Percentiles rank a stretch among this genome's conserved stretches.
Evolutionary conservation across 2,797 vertebrate genomes (phyloP).

Genomic region (Diplodus sargus): DNA sequence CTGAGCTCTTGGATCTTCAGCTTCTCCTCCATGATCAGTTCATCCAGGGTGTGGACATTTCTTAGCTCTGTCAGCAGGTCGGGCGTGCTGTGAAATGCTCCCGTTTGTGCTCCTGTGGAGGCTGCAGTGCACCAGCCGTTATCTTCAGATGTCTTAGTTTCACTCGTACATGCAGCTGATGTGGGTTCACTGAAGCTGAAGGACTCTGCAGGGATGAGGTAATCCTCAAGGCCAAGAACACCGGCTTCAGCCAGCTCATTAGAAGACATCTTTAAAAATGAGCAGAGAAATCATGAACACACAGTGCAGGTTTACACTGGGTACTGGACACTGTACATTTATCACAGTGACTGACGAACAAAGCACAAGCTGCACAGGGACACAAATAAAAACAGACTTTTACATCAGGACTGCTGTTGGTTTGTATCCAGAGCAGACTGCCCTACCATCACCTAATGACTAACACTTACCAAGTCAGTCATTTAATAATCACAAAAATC

Average conservation of each 20-base stretch:
- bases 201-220: neutral
- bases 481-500: too few relatives aligned
- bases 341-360: neutral
- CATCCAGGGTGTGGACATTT: conserved; percentile 74
- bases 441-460: neutral
- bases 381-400: neutral
- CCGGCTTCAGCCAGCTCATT: conserved; percentile 74
- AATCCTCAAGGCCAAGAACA: conserved; percentile 72
- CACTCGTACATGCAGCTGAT: neutral
- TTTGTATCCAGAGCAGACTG: neutral
- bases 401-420: too few relatives aligned
- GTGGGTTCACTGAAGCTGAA: conserved; percentile 1
- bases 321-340: neutral
- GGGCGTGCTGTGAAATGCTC: neutral
- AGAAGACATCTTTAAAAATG: conserved; percentile 65
- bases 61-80: conserved; percentile 71
- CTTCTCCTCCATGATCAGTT: conserved; percentile 80
- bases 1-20: conserved; percentile 71
- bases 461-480: too few relatives aligned
- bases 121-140: neutral
- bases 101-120: too few relatives aligned
- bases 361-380: neutral
- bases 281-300: neutral
- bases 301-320: neutral
- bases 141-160: neutral